phyloP scores from a whole-genome alignment of 2,113 vertebrate species.

The Cepphus grylle region DNA sequence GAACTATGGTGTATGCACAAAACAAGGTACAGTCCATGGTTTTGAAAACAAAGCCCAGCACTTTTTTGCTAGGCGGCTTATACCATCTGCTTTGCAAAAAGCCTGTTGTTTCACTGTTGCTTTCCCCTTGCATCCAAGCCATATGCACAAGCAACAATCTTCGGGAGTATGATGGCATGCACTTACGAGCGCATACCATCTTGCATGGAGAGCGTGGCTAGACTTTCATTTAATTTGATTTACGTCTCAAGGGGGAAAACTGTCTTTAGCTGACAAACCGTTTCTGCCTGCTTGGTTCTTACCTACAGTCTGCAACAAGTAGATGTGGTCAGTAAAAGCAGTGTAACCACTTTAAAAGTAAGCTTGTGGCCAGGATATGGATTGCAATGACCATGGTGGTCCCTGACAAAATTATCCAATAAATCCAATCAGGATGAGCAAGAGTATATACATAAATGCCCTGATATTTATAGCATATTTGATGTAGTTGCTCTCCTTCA shows the following conservation, averaged over 20 bases:
- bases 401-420: neutral
- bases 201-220: neutral
- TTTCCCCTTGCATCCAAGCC: neutral
- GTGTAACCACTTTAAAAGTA: neutral
- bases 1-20: slow-evolving; percentile 86
- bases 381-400: neutral
- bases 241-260: neutral
- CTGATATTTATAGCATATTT: neutral
- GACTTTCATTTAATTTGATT: neutral
- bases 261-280: neutral
- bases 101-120: neutral
- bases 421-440: neutral
- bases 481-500: neutral
- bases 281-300: neutral
- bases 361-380: neutral
- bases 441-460: neutral
- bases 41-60: neutral
- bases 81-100: neutral
- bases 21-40: slow-evolving; percentile 78
- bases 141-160: neutral
- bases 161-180: neutral
- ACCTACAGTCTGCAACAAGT: neutral
- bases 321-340: neutral
- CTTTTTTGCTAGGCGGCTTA: neutral
- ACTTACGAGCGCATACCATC: neutral